Evolutionary conservation across 1,140 invertebrate genomes (phyloP).

Genomic region (Pseudomyrmex concolor): DNA sequence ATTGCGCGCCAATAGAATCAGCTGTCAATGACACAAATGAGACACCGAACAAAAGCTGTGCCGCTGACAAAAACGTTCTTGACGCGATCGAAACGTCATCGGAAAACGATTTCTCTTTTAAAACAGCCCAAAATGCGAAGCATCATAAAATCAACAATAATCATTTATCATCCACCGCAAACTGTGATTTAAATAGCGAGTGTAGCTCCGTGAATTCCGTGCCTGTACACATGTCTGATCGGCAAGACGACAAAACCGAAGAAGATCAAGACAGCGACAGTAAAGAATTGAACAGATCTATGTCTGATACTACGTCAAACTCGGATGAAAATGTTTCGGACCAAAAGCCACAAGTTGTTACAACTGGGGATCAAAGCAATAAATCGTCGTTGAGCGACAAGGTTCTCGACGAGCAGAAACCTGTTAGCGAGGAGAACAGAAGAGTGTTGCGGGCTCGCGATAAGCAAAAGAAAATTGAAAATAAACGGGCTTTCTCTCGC

Average conservation of each 20-base stretch:
- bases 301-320: background rate
- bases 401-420: constrained; percentile 62
- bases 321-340: constrained; percentile 12
- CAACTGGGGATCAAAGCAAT: constrained; percentile 3
- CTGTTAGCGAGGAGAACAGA: constrained; percentile 73
- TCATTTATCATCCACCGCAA: background rate
- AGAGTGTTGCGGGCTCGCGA: constrained; percentile 78
- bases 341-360: background rate
- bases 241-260: background rate
- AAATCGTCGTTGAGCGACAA: constrained; percentile 16
- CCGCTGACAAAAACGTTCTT: background rate
- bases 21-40: constrained; percentile 8
- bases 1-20: background rate
- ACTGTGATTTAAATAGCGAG: constrained; percentile 53
- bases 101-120: background rate
- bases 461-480: constrained; percentile 75
- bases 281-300: background rate
- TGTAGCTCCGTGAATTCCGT: constrained; percentile 17
- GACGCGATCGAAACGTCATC: constrained; percentile 11
- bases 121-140: constrained; percentile 1
- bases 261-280: constrained; percentile 6
- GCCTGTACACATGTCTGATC: background rate
- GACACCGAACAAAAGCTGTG: background rate
- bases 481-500: constrained; percentile 28
- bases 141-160: constrained; percentile 26